Percentiles rank a stretch among this genome's conserved stretches.
These are phyloP conservation scores for Caenorhabditis sp. DNA, from an alignment of 2,888 invertebrate species.

Conservation along the genomic window DNA sequence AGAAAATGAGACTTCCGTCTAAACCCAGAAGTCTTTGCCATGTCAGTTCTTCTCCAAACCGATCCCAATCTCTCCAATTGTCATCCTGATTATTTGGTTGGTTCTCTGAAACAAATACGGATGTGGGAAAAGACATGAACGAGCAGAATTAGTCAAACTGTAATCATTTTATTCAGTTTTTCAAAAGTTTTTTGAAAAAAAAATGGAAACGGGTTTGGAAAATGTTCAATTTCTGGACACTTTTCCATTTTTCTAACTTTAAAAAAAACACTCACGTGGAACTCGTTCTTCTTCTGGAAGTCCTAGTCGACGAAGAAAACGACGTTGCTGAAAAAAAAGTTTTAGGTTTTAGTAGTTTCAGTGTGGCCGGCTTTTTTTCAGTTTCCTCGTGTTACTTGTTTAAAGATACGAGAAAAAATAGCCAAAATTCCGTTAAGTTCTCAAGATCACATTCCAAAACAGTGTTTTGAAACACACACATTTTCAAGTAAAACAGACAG, in stretches of 20 bases:
- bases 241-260: too few relatives aligned
- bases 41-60: conserved; percentile 86
- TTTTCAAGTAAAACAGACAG: too few relatives aligned
- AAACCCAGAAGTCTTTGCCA: conserved; percentile 85
- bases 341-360: neutral
- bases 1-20: conserved; percentile 93
- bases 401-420: too few relatives aligned
- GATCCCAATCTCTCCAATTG: conserved; percentile 62
- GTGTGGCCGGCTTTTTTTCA: too few relatives aligned
- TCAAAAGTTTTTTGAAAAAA: too few relatives aligned
- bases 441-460: too few relatives aligned
- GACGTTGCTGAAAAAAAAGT: neutral
- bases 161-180: too few relatives aligned
- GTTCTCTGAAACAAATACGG: neutral
- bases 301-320: neutral
- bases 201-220: conserved; percentile 1
- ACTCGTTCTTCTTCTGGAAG: neutral
- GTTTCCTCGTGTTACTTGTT: too few relatives aligned
- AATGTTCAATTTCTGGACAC: too few relatives aligned
- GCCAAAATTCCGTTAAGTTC: too few relatives aligned
- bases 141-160: too few relatives aligned
- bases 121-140: neutral
- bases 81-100: conserved; percentile 57
- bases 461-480: too few relatives aligned
- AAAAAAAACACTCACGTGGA: conserved; percentile 3